phyloP scores from a whole-genome alignment of 2,888 invertebrate genomes.

The Hemicrepidius hirtus region DNA sequence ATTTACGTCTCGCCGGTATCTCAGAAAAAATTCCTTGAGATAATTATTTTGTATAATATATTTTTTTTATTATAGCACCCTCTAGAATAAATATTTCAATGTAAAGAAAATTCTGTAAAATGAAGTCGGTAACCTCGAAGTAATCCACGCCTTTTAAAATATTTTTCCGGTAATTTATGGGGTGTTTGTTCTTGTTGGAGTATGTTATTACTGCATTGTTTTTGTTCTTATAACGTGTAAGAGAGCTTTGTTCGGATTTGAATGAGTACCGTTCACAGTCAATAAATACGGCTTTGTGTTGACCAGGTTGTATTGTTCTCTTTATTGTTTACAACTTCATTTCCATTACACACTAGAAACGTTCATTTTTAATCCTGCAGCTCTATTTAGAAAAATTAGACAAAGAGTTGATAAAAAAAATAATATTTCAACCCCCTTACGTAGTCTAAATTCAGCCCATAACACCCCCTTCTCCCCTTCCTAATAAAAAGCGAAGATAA shows the following conservation, averaged over 20 bases:
- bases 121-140: not conserved
- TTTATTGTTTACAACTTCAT: slow-evolving; percentile 34
- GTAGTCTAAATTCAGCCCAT: too few relatives aligned
- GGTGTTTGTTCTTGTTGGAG: slow-evolving; percentile 25
- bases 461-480: too few relatives aligned
- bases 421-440: too few relatives aligned
- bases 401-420: not conserved
- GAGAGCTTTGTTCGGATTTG: slow-evolving; percentile 32
- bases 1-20: too few relatives aligned
- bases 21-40: too few relatives aligned
- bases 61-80: not conserved
- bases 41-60: too few relatives aligned
- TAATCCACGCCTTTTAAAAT: slow-evolving; percentile 14
- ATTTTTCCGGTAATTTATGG: slow-evolving; percentile 24
- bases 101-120: slow-evolving; percentile 8
- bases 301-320: slow-evolving; percentile 29
- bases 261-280: slow-evolving; percentile 28
- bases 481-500: too few relatives aligned
- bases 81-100: slow-evolving; percentile 32
- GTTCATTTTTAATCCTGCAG: slow-evolving; percentile 9
- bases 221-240: slow-evolving; percentile 12
- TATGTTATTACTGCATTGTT: slow-evolving; percentile 32
- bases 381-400: not conserved
- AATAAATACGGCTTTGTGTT: slow-evolving; percentile 31
- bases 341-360: slow-evolving; percentile 1